Base-by-base conservation (phyloP, 2,113 vertebrate species). In the Canis aureus region DNA sequence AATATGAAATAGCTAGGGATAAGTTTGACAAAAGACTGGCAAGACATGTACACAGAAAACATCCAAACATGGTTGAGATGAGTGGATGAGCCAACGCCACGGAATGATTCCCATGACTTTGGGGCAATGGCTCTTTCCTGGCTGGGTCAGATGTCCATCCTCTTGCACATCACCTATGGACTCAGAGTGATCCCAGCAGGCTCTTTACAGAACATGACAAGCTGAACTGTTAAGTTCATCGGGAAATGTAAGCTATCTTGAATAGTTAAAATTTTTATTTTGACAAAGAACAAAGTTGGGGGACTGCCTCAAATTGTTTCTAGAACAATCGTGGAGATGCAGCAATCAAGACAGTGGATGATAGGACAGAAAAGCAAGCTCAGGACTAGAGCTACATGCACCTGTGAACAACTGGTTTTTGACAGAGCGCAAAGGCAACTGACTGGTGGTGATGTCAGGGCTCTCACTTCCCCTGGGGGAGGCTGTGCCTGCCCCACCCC, bases 121-220 rank as follows among this genome's bases (percentile, higher is more conserved):
- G 10, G 2, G 1, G 73, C 0, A 10, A 20, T 29, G n/a, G 23
- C 38, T 2, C 15, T 0, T 0, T 0, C 0, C 0, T 16, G 55
- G 12, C 64, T 22, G 2, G 35, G 8, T 22, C 3, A 8, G 15
- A 71, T 2, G 11, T 22, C 27, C 4, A 8, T 1, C 6, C 23
- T 66, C 60, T 32, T 57, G 53, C 22, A 5, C 1, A 0, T 15
- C 80, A 22, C 5, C 82, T 23, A 7, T 0, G 3, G 76, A 20
- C 55, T 51, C 19, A 10, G 17, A 8, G 25, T 8, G 11, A 64
- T 15, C 64, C 23, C 83, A 29, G 66, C 11, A 32, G 74, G 74
- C 35, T 57, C n/a, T 79, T 25, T 4, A 51, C 0, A 9, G 76
- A 55, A 81, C 38, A 85, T 0, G 51, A 67, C 25, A 25, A 27